These are phyloP conservation scores for Lycaon pictus DNA, from an alignment of 2,113 vertebrate species.

Conservation along the genomic window DNA sequence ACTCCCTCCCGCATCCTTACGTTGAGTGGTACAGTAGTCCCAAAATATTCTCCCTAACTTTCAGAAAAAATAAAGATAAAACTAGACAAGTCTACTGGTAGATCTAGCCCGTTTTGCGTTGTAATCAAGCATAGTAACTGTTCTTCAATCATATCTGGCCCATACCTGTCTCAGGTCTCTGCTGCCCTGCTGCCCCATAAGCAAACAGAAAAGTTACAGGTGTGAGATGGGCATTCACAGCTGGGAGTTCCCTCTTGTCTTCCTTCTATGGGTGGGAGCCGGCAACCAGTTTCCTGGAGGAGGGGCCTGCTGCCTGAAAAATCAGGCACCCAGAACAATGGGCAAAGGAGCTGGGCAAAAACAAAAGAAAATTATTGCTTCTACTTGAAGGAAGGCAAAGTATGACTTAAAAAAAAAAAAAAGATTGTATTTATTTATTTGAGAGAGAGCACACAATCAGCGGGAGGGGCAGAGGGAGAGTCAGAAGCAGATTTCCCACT, in stretches of 20 bases:
- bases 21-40: not conserved
- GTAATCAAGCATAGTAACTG: not conserved
- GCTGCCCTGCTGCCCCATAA: not conserved
- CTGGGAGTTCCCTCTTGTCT: not conserved
- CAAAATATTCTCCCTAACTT: conserved; percentile 2
- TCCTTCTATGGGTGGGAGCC: not conserved
- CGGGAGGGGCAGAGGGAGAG: too few relatives aligned
- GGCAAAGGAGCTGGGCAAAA: not conserved
- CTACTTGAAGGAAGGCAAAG: conserved; percentile 18
- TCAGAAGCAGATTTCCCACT: too few relatives aligned
- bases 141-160: not conserved
- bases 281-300: not conserved
- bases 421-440: too few relatives aligned
- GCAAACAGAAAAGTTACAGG: not conserved
- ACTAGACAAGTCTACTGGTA: not conserved
- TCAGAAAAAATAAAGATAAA: not conserved
- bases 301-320: not conserved
- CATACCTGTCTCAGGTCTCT: not conserved
- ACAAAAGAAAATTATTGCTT: not conserved
- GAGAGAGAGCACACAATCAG: too few relatives aligned
- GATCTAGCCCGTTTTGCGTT: not conserved
- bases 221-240: not conserved
- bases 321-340: not conserved
- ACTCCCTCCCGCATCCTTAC: not conserved
- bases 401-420: not conserved